These are phyloP conservation scores for Elegia similella DNA, from an alignment of 2,888 invertebrate genomes.

Conservation along the genomic window DNA sequence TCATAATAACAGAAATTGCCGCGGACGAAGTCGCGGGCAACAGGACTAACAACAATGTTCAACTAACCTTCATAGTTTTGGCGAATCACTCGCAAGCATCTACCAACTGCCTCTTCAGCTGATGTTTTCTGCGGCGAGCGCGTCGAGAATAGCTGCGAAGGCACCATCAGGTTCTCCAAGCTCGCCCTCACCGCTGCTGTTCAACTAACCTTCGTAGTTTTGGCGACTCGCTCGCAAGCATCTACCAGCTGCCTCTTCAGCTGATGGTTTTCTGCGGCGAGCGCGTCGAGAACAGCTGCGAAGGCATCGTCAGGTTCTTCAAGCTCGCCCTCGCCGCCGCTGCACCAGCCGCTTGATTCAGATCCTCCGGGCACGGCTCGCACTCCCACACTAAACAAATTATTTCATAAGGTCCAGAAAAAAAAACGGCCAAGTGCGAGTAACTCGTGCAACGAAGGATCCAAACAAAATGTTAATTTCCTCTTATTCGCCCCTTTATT, in stretches of 20 bases:
- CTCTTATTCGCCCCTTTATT: too few species aligned
- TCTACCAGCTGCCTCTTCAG: conserved; percentile 91
- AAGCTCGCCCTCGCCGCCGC: conserved; percentile 80
- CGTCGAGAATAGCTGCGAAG: conserved; percentile 90
- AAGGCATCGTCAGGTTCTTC: conserved; percentile 89
- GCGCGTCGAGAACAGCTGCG: conserved; percentile 90
- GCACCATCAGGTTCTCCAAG: conserved; percentile 88
- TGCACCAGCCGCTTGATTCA: conserved; percentile 83
- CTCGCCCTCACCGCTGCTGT: conserved; percentile 75
- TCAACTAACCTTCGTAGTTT: conserved; percentile 88
- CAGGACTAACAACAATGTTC: too few species aligned
- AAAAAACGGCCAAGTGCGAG: not conserved
- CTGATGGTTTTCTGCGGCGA: conserved; percentile 92
- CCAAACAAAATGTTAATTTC: too few species aligned
- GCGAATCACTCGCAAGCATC: conserved; percentile 91
- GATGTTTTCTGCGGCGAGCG: conserved; percentile 92
- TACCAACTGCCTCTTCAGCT: conserved; percentile 91
- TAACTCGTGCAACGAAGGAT: not conserved
- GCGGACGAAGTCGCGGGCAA: too few species aligned
- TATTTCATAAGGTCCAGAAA: not conserved
- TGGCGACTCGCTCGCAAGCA: conserved; percentile 91
- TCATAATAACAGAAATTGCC: too few species aligned
- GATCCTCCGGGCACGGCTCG: conserved; percentile 79
- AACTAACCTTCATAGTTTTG: conserved; percentile 89
- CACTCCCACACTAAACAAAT: conserved; percentile 61